Evolutionary conservation across 2,113 vertebrate species (phyloP).

Genomic region (Bos taurus): ARS-UCD2.0 NC_037357.1:16106001-16106500

Average conservation of each 20-base stretch:
- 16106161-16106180: not conserved
- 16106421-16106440: not conserved
- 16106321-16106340: not conserved
- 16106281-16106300: not conserved
- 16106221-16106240: not conserved
- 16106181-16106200: not conserved
- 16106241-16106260: not conserved
- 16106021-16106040: not conserved
- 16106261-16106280: not conserved
- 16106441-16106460: not conserved
- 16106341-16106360: not conserved
- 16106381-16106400: not conserved
- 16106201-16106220: not conserved
- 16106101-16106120: not conserved
- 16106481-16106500: not conserved
- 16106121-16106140: not conserved
- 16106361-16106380: not conserved
- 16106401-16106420: not conserved
- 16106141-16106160: not conserved
- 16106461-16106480: not conserved
- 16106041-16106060: not conserved
- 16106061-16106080: not conserved
- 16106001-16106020: not conserved
- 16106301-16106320: not conserved
- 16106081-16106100: not conserved